Base-by-base conservation (phyloP, 2,888 invertebrate species). In the Mechanitis mazaeus region DNA sequence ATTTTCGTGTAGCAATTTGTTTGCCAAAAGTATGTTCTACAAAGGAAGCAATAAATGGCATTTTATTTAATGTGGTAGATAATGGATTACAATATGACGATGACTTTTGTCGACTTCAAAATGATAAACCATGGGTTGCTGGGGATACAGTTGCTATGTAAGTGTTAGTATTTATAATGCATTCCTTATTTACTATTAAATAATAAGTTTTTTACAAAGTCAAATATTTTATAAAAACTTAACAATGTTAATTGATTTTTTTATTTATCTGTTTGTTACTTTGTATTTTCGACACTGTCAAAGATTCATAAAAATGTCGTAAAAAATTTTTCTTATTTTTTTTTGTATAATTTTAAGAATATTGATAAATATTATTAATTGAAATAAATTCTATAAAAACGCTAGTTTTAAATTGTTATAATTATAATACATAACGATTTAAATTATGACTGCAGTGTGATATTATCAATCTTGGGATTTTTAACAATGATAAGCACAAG, bases 1-100 rank as follows among this genome's bases (percentile, higher is more conserved):
- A 45, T 9, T 42, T 57, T 58, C 58, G 56, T 45, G 54, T 77
- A 9, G 74, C 73, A 12, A 65, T 76, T 4, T 79, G 79, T 56
- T 67, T 79, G n/a, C 79, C 79, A 0, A 75, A 72, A 53, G 58
- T 73, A 9, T 79, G 79, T 60, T 68, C 75, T 0, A 69, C 75
- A 1, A 54, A 68, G 9, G 70, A 74, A 58, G 73, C 71, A 1
- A 55, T 76, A 33, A 59, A 66, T 1, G 69, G 68, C 0, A 55
- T 72, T 0, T 54, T 72, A 1, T 67, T 71, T 53, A 74, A 74
- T 45, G 33, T 70, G 3, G 68, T 72, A 20, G 60, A 33, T 2
- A 20, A 68, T 3, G 72, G 72, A 1, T 69, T 76, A n/a, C 20
- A 65, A 31, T 73, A 69, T 55, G 56, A 58, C 5, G 74, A 75